Evolutionary conservation across 2,113 vertebrate species (phyloP).

Genomic region (Mugil cephalus): DNA sequence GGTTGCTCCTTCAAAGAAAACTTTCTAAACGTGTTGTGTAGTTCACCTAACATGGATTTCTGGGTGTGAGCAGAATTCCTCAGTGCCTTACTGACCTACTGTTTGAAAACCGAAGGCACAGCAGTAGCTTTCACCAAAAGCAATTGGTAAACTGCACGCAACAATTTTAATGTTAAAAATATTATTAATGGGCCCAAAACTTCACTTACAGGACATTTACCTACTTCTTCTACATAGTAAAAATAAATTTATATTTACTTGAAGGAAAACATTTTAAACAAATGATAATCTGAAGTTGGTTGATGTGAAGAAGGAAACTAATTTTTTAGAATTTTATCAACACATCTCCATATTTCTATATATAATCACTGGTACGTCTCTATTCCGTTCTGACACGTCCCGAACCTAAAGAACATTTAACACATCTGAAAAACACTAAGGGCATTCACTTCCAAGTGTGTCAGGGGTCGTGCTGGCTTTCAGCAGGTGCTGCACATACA

Average conservation of each 20-base stretch:
- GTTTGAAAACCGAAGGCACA: slow-evolving; percentile 48
- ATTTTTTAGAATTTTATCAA: not conserved
- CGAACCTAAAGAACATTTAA: slow-evolving; percentile 3
- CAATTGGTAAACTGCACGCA: not conserved
- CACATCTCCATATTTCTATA: not conserved
- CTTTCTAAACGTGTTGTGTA: slow-evolving; percentile 28
- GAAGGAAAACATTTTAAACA: not conserved
- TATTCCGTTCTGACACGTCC: not conserved
- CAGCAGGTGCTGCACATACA: slow-evolving; percentile 4
- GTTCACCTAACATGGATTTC: slow-evolving; percentile 15
- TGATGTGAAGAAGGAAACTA: not conserved
- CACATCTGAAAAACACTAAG: slow-evolving; percentile 23
- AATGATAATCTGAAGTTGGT: not conserved
- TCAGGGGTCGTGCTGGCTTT: slow-evolving; percentile 19
- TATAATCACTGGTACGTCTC: too few species aligned
- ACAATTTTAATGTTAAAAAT: not conserved
- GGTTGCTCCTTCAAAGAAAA: slow-evolving; percentile 57
- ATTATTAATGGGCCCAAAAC: not conserved
- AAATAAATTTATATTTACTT: not conserved
- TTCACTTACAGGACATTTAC: not conserved
- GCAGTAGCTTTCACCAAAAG: slow-evolving; percentile 12
- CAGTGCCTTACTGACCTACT: slow-evolving; percentile 38
- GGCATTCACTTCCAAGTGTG: slow-evolving; percentile 14
- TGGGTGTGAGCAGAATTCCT: slow-evolving; percentile 11
- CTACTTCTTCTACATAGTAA: not conserved